These are phyloP conservation scores for Peromyscus leucopus DNA, from an alignment of 2,113 vertebrate genomes.

Conservation along the genomic window DNA sequence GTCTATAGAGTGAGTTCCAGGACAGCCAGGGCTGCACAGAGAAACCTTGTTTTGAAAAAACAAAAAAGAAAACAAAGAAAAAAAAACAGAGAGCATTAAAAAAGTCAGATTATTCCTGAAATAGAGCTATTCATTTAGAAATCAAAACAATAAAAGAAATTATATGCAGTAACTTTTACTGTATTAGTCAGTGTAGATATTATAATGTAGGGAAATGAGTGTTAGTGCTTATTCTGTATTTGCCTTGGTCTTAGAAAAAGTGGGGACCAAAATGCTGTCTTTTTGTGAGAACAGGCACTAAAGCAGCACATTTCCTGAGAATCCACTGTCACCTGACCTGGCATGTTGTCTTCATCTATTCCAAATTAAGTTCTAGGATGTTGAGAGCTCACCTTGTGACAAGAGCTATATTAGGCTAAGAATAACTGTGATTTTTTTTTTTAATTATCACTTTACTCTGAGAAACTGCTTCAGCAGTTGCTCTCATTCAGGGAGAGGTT, in stretches of 20 bases:
- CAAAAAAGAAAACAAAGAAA: neutral
- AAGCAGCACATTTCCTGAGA: constrained; percentile 25
- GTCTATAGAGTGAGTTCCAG: neutral
- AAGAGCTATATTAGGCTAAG: constrained; percentile 18
- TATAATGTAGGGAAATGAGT: neutral
- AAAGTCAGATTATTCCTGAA: neutral
- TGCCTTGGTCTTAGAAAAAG: neutral
- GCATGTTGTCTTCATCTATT: neutral
- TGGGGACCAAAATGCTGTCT: neutral
- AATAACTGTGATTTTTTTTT: constrained; percentile 31
- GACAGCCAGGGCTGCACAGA: neutral
- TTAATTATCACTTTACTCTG: constrained; percentile 15
- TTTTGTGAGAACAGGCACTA: constrained; percentile 22
- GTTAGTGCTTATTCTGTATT: neutral
- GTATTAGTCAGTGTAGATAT: neutral
- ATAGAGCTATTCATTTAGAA: neutral
- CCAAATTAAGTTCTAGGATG: constrained; percentile 51
- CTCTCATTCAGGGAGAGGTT: neutral
- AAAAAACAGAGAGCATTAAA: neutral
- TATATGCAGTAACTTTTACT: neutral
- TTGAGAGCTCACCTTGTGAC: constrained; percentile 51
- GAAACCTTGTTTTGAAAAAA: neutral
- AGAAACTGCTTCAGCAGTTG: neutral
- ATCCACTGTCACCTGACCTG: constrained; percentile 40
- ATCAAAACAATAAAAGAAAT: constrained; percentile 32